Conservation (phyloP, 2,113 vertebrate genomes). For the Sprattus sprattus region DNA sequence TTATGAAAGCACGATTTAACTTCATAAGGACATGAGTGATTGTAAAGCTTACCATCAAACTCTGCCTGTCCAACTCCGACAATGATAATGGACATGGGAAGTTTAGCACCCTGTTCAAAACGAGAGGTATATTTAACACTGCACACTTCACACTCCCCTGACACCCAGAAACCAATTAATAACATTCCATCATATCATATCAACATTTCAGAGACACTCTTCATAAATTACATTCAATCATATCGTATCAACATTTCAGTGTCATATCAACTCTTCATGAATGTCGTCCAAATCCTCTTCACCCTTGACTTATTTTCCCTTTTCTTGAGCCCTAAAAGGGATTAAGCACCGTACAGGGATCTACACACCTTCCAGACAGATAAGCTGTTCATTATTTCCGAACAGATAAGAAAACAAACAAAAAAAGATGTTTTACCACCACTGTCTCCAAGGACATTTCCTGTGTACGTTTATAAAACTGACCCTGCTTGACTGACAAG, state of each 20-base stretch:
- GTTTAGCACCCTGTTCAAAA: conserved; percentile 82
- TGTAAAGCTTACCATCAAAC: conserved; percentile 83
- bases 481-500: background rate
- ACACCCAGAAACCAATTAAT: background rate
- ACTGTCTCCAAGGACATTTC: background rate
- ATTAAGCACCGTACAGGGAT: background rate
- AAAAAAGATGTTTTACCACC: background rate
- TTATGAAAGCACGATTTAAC: background rate
- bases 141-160: background rate
- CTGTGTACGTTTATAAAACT: background rate
- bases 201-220: background rate
- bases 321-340: background rate
- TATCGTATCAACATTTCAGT: background rate
- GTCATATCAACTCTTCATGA: background rate
- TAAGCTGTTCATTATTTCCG: background rate
- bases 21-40: background rate
- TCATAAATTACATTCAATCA: background rate
- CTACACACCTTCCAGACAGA: background rate
- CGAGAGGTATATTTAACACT: background rate
- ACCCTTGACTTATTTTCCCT: background rate
- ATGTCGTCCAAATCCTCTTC: background rate
- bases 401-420: background rate
- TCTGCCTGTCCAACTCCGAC: conserved; percentile 92
- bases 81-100: conserved; percentile 98
- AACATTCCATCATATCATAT: background rate